phyloP scores from a whole-genome alignment of 1,140 invertebrate species.

The Hycleus cichorii region DNA sequence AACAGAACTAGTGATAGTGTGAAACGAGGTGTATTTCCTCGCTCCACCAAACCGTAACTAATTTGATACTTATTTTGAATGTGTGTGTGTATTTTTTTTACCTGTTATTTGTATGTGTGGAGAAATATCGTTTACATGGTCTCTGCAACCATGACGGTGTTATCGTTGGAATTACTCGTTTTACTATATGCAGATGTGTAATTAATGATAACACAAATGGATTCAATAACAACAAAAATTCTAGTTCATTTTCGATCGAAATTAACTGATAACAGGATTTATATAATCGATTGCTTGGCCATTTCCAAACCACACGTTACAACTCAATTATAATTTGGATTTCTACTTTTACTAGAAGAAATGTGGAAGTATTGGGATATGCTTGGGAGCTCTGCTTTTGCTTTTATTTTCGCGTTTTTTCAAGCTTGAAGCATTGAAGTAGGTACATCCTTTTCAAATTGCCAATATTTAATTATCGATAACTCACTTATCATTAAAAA shows the following conservation, averaged over 20 bases:
- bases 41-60: conserved; percentile 35
- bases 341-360: too few relatives aligned
- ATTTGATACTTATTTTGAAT: conserved; percentile 36
- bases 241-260: not conserved
- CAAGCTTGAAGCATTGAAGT: too few relatives aligned
- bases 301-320: too few relatives aligned
- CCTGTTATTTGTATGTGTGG: not conserved
- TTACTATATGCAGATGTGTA: not conserved
- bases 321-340: too few relatives aligned
- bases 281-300: too few relatives aligned
- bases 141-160: conserved; percentile 17
- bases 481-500: too few relatives aligned
- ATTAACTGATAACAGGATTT: too few relatives aligned
- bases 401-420: too few relatives aligned
- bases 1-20: conserved; percentile 30
- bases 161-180: not conserved
- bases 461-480: too few relatives aligned
- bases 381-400: too few relatives aligned
- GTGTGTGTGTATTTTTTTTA: conserved; percentile 1
- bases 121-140: conserved; percentile 36
- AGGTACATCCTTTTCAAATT: too few relatives aligned
- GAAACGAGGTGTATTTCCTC: conserved; percentile 40
- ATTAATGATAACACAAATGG: not conserved
- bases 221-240: not conserved
- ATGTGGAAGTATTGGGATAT: too few relatives aligned